Evolutionary conservation across 1,140 invertebrate genomes (phyloP).

Genomic region (Neodiprion virginianus): DNA sequence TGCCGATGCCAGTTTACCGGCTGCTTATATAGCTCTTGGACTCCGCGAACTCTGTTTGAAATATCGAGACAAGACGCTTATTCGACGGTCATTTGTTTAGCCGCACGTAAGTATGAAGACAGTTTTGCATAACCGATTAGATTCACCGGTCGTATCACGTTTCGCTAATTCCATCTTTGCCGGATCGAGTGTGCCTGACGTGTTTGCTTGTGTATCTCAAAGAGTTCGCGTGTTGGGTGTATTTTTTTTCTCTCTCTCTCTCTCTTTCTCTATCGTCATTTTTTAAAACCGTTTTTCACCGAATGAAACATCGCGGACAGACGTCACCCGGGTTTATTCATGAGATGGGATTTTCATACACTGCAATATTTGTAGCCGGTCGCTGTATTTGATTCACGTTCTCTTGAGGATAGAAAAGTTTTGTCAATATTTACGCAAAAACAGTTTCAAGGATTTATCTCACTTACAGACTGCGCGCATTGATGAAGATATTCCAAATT

Average conservation of each 20-base stretch:
- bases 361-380: too few relatives aligned
- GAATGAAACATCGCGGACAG: not conserved
- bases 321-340: not conserved
- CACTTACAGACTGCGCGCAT: too few relatives aligned
- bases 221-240: not conserved
- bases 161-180: not conserved
- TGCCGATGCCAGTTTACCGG: not conserved
- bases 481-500: too few relatives aligned
- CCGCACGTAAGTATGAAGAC: not conserved
- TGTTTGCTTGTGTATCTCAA: not conserved
- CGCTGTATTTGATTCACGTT: too few relatives aligned
- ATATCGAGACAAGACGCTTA: not conserved
- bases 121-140: slow-evolving; percentile 4
- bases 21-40: not conserved
- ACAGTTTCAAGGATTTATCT: too few relatives aligned
- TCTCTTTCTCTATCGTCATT: too few relatives aligned
- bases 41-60: not conserved
- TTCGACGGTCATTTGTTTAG: not conserved
- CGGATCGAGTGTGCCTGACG: not conserved
- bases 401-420: too few relatives aligned
- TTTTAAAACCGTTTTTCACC: not conserved
- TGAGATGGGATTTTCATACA: not conserved
- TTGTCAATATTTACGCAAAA: too few relatives aligned
- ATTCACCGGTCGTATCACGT: not conserved
- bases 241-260: too few relatives aligned